Conservation (phyloP, 2,888 invertebrate genomes). For the Drosophila anomalata region DNA sequence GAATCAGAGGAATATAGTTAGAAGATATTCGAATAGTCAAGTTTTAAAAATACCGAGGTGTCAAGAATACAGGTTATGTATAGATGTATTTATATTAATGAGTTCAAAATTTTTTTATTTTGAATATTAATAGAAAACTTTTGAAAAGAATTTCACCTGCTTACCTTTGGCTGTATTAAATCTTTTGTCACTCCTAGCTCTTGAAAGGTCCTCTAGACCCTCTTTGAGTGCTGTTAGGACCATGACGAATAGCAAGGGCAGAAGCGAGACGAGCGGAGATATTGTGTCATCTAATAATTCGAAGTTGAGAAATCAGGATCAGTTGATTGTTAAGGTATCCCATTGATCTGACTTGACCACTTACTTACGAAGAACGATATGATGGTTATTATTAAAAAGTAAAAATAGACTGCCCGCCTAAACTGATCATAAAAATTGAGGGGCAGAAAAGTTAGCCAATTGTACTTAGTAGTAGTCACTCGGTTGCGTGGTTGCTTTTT, state of each 20-base stretch:
- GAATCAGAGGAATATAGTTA: too few species aligned
- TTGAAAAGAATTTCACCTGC: too few species aligned
- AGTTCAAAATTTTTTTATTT: too few species aligned
- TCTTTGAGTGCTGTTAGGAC: slow-evolving; percentile 91
- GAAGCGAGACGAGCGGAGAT: slow-evolving; percentile 89
- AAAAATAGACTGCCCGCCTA: slow-evolving; percentile 92
- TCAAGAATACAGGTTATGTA: too few species aligned
- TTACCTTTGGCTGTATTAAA: slow-evolving; percentile 89
- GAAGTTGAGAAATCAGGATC: background rate
- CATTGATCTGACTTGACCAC: background rate
- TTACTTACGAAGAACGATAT: slow-evolving; percentile 88
- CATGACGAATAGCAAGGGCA: slow-evolving; percentile 91
- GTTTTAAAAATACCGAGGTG: too few species aligned
- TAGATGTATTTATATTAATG: too few species aligned
- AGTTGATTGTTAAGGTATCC: background rate
- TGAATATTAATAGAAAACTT: too few species aligned
- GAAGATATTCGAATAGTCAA: too few species aligned
- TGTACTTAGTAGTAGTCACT: slow-evolving; percentile 89
- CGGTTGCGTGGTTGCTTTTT: slow-evolving; percentile 82
- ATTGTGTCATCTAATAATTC: slow-evolving; percentile 88
- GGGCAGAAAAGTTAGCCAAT: slow-evolving; percentile 90
- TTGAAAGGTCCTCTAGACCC: slow-evolving; percentile 92
- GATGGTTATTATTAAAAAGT: slow-evolving; percentile 90
- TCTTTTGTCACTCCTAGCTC: slow-evolving; percentile 89
- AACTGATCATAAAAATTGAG: slow-evolving; percentile 93